Percentiles rank a stretch among this genome's conserved stretches.
These are phyloP conservation scores for Drosophila pectinifera DNA, from an alignment of 1,140 invertebrate genomes.

Conservation along the genomic window DNA sequence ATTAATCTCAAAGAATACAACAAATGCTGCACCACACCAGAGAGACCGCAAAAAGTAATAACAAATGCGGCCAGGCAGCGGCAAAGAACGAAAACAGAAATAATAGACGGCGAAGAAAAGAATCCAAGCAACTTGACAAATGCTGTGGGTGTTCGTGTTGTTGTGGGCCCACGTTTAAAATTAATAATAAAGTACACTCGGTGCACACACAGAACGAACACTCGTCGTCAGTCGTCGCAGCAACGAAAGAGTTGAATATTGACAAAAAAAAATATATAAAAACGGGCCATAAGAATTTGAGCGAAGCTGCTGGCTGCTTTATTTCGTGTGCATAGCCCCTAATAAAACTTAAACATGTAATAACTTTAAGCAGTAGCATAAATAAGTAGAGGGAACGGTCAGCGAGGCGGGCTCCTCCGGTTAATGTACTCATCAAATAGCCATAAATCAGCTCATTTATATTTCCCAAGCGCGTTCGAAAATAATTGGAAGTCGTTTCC, in stretches of 20 bases:
- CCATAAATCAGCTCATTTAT: conserved; percentile 81
- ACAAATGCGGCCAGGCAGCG: conserved; percentile 76
- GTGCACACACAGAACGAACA: conserved; percentile 3
- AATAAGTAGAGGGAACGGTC: background rate
- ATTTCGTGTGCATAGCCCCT: conserved; percentile 34
- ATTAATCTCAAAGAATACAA: conserved; percentile 65
- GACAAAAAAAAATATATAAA: conserved; percentile 21
- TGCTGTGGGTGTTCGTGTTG: conserved; percentile 73
- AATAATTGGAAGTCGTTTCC: conserved; percentile 27
- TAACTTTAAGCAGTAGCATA: conserved; percentile 47
- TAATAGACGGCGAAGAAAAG: conserved; percentile 43
- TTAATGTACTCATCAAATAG: conserved; percentile 76
- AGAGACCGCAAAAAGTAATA: conserved; percentile 70
- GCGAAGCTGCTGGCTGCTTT: conserved; percentile 26
- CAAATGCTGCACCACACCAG: conserved; percentile 19
- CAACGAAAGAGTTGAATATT: conserved; percentile 63
- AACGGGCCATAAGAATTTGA: conserved; percentile 58
- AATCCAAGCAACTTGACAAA: conserved; percentile 73
- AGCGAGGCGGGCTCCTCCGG: conserved; percentile 13
- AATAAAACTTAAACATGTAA: conserved; percentile 61
- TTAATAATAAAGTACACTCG: conserved; percentile 77
- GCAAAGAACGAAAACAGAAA: conserved; percentile 30
- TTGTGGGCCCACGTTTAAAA: conserved; percentile 70
- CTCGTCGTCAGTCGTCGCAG: conserved; percentile 11
- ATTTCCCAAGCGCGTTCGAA: conserved; percentile 24